Evolutionary conservation across 2,888 invertebrate genomes (phyloP).

Genomic region (Glyphotaelius pellucidus): DNA sequence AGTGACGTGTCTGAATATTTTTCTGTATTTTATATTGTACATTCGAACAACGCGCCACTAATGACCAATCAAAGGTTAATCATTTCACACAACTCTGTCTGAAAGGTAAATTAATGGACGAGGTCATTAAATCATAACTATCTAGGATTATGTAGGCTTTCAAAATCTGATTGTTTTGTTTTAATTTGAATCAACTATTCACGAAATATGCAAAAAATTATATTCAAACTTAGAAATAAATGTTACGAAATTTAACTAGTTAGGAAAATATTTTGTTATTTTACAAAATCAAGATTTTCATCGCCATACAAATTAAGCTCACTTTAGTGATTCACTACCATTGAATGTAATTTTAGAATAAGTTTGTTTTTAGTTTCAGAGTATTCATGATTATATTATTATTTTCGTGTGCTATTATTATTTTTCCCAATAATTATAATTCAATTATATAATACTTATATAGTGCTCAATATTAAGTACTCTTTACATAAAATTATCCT

Average conservation of each 20-base stretch:
- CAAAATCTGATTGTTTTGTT: background rate
- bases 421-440: background rate
- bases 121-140: background rate
- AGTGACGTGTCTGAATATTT: background rate
- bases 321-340: background rate
- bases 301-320: background rate
- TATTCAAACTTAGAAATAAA: background rate
- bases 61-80: background rate
- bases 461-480: slow-evolving; percentile 26
- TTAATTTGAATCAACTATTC: background rate
- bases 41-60: background rate
- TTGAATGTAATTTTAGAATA: background rate
- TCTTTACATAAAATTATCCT: slow-evolving; percentile 13
- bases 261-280: background rate
- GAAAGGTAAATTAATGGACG: background rate
- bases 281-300: background rate
- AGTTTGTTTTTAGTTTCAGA: background rate
- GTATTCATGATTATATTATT: background rate
- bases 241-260: background rate
- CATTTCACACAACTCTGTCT: background rate
- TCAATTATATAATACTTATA: background rate
- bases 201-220: background rate
- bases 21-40: background rate
- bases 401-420: background rate
- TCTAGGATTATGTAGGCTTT: background rate